Evolutionary conservation across 2,888 invertebrate species (phyloP).

Genomic region (Catocala sponsa): DNA sequence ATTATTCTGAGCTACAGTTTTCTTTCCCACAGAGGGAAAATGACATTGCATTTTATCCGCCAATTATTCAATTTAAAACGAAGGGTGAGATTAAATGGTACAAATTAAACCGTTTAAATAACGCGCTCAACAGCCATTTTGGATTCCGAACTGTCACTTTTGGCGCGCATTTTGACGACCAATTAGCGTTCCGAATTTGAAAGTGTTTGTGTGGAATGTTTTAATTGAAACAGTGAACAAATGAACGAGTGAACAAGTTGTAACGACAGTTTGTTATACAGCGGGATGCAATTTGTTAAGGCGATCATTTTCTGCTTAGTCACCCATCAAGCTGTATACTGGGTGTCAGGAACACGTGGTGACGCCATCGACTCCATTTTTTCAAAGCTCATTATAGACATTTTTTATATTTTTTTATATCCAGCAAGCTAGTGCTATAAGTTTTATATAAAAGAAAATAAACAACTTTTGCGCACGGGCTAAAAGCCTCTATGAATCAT

Average conservation of each 20-base stretch:
- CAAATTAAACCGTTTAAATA: constrained; percentile 67
- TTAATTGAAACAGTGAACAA: constrained; percentile 56
- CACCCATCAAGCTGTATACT: constrained; percentile 62
- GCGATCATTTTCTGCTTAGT: constrained; percentile 65
- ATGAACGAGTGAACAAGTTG: constrained; percentile 60
- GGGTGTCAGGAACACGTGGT: constrained; percentile 40
- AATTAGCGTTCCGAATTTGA: constrained; percentile 65
- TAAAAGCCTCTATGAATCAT: constrained; percentile 27
- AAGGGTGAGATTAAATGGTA: constrained; percentile 60
- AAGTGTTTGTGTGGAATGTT: constrained; percentile 57
- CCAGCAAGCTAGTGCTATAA: neutral
- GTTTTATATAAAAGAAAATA: neutral
- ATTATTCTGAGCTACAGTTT: constrained; percentile 28
- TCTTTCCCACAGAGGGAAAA: constrained; percentile 45
- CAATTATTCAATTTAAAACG: constrained; percentile 63
- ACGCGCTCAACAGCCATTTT: constrained; percentile 67
- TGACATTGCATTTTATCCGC: constrained; percentile 61
- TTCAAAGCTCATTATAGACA: constrained; percentile 33
- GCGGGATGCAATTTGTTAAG: constrained; percentile 58
- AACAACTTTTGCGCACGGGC: neutral
- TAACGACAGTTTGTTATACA: constrained; percentile 56
- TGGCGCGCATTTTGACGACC: constrained; percentile 66
- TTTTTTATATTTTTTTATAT: constrained; percentile 17
- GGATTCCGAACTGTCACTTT: constrained; percentile 70
- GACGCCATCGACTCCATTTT: constrained; percentile 32